phyloP scores from a whole-genome alignment of 2,113 vertebrate genomes.

The Embiotoca jacksoni region DNA sequence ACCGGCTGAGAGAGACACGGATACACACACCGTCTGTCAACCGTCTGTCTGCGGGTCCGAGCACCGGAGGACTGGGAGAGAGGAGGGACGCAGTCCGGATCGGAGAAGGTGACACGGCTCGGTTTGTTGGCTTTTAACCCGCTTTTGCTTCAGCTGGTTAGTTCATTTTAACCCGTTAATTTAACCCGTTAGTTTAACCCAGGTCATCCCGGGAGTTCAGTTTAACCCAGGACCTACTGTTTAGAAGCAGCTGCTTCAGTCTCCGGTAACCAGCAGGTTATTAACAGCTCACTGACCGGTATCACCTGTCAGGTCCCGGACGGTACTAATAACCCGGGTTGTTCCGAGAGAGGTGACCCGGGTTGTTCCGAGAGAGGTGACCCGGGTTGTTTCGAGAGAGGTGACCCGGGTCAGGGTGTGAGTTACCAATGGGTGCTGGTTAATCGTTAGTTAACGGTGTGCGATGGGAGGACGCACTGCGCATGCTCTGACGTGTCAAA shows the following conservation, averaged over 20 bases:
- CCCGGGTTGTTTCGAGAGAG: too few species aligned
- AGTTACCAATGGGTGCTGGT: not conserved
- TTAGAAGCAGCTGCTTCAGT: too few species aligned
- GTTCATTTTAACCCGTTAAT: not conserved
- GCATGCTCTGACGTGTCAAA: slow-evolving; percentile 53
- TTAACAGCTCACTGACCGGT: not conserved
- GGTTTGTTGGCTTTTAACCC: not conserved
- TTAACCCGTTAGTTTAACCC: too few species aligned
- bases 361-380: too few species aligned
- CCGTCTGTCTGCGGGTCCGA: not conserved
- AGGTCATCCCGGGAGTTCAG: too few species aligned
- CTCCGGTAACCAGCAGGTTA: not conserved
- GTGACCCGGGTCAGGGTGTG: slow-evolving; percentile 1
- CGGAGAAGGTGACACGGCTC: slow-evolving; percentile 26
- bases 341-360: too few species aligned
- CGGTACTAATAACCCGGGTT: too few species aligned
- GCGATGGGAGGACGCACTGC: slow-evolving; percentile 25
- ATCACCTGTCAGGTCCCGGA: not conserved
- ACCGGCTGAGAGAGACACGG: not conserved
- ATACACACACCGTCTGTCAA: not conserved
- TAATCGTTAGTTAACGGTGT: slow-evolving; percentile 14
- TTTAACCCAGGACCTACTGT: not conserved
- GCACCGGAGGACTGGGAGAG: not conserved
- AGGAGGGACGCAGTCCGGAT: not conserved
- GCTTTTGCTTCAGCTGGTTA: not conserved